These are phyloP conservation scores for Myxocyprinus asiaticus DNA, from an alignment of 2,113 vertebrate species.

Conservation along the genomic window DNA sequence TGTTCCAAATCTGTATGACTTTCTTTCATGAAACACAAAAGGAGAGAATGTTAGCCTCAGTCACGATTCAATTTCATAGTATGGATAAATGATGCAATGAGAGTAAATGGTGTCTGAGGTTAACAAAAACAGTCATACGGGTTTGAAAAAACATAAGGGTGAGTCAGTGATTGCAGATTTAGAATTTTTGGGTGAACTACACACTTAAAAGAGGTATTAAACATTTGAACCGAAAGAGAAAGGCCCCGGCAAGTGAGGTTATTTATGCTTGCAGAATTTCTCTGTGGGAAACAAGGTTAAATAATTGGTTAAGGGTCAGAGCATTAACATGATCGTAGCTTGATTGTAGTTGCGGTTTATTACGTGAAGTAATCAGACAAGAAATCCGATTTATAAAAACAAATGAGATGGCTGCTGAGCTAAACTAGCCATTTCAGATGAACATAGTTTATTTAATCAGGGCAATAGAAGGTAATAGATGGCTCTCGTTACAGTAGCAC, in stretches of 20 bases:
- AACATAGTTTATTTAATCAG: slow-evolving; percentile 49
- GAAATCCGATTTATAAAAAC: slow-evolving; percentile 45
- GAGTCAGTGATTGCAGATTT: too few relatives aligned
- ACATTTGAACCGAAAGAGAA: neutral
- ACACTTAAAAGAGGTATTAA: too few relatives aligned
- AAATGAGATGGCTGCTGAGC: slow-evolving; percentile 36
- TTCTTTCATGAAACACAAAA: neutral
- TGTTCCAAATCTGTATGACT: too few relatives aligned
- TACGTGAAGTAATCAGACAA: slow-evolving; percentile 33
- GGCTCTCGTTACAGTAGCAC: slow-evolving; percentile 50
- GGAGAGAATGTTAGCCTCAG: too few relatives aligned
- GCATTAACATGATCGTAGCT: slow-evolving; percentile 16
- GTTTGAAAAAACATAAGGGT: too few relatives aligned
- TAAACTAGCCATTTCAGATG: slow-evolving; percentile 30
- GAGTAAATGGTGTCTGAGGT: too few relatives aligned
- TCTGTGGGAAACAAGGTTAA: slow-evolving; percentile 20
- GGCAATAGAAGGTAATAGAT: slow-evolving; percentile 45
- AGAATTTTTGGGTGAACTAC: too few relatives aligned
- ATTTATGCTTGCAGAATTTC: slow-evolving; percentile 9
- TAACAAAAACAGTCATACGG: too few relatives aligned
- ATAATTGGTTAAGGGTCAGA: slow-evolving; percentile 33
- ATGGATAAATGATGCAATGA: too few relatives aligned
- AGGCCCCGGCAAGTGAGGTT: neutral
- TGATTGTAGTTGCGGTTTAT: slow-evolving; percentile 38
- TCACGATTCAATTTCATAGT: too few relatives aligned